phyloP scores from a whole-genome alignment of 1,140 invertebrate genomes.

The Micrasema minimum region DNA sequence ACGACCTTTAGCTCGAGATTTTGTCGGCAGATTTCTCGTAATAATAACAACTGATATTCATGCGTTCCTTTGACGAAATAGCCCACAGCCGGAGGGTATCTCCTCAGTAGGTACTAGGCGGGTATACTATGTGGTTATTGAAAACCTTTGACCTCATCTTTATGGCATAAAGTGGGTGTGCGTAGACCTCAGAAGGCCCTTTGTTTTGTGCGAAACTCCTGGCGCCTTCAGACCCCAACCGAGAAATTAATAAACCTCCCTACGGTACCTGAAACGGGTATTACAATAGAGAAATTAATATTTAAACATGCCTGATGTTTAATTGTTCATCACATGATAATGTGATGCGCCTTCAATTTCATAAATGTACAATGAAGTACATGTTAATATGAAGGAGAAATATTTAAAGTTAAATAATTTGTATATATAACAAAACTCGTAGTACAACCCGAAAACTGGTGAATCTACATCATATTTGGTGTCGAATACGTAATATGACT shows the following conservation, averaged over 20 bases:
- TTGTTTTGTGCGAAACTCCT: background rate
- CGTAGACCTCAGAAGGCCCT: slow-evolving; percentile 3
- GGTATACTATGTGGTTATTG: slow-evolving; percentile 25
- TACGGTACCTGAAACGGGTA: no score
- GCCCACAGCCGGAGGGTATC: slow-evolving; percentile 20
- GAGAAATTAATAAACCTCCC: slow-evolving; percentile 24
- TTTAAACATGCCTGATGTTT: no score
- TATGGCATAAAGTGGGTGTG: slow-evolving; percentile 8
- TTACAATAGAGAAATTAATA: no score
- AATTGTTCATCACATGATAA: no score
- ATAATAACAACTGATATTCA: slow-evolving; percentile 17
- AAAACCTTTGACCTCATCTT: slow-evolving; percentile 28
- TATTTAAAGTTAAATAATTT: no score
- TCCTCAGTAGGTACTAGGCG: slow-evolving; percentile 4
- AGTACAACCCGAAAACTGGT: no score
- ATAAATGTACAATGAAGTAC: no score
- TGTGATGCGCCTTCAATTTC: no score
- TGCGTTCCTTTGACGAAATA: slow-evolving; percentile 22
- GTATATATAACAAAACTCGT: no score
- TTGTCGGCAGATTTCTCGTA: background rate
- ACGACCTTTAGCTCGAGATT: background rate
- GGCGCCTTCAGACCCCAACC: background rate
- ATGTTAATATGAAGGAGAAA: no score
- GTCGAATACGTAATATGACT: no score
- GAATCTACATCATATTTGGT: no score